Evolutionary conservation across 2,888 invertebrate species (phyloP).

Genomic region (Esperia sulphurella): DNA sequence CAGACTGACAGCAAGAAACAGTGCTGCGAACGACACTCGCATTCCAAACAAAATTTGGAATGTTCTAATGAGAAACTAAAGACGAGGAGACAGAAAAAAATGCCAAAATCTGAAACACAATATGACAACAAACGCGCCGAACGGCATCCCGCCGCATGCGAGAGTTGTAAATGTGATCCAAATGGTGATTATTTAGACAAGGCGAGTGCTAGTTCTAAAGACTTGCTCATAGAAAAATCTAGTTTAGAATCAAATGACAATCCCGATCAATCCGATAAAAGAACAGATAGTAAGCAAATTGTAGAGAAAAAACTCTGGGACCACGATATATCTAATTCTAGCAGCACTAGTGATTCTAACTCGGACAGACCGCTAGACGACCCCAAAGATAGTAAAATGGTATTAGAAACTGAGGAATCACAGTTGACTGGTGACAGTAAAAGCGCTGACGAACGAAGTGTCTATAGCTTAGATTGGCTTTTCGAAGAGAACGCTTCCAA

Average conservation of each 20-base stretch:
- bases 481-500: slow-evolving; percentile 55
- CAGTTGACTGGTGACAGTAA: slow-evolving; percentile 56
- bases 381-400: slow-evolving; percentile 36
- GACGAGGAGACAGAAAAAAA: slow-evolving; percentile 65
- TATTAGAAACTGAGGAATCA: slow-evolving; percentile 55
- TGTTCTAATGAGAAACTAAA: slow-evolving; percentile 59
- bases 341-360: slow-evolving; percentile 78
- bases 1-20: slow-evolving; percentile 58
- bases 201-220: slow-evolving; percentile 85
- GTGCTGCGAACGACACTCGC: slow-evolving; percentile 54
- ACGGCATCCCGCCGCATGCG: slow-evolving; percentile 23
- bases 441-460: slow-evolving; percentile 65
- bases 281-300: slow-evolving; percentile 37
- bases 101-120: slow-evolving; percentile 48
- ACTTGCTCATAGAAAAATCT: slow-evolving; percentile 81
- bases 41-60: slow-evolving; percentile 43
- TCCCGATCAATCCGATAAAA: slow-evolving; percentile 48
- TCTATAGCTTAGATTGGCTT: slow-evolving; percentile 72
- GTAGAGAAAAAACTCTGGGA: slow-evolving; percentile 67
- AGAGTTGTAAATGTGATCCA: slow-evolving; percentile 53
- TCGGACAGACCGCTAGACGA: slow-evolving; percentile 45
- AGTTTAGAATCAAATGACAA: slow-evolving; percentile 74
- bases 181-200: slow-evolving; percentile 78
- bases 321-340: slow-evolving; percentile 79
- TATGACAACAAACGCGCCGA: slow-evolving; percentile 45